These are phyloP conservation scores for Fringilla coelebs DNA, from an alignment of 2,797 vertebrate genomes.

Conservation along the genomic window DNA sequence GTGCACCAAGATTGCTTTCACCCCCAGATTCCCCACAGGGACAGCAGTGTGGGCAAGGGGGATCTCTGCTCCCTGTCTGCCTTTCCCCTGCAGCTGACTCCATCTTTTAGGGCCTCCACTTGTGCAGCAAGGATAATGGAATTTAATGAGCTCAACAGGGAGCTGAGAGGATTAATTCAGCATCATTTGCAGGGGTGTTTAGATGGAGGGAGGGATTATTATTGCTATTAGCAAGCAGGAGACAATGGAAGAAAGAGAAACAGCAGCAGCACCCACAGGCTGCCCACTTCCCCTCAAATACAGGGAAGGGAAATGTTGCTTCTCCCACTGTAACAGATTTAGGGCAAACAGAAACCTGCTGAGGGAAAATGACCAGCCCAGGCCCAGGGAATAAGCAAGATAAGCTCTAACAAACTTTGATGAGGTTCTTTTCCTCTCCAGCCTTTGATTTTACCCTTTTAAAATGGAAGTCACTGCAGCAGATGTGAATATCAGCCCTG, in stretches of 20 bases:
- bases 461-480: not conserved
- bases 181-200: slow-evolving; percentile 34
- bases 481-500: not conserved
- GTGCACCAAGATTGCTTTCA: not conserved
- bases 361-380: not conserved
- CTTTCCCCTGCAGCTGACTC: slow-evolving; percentile 16
- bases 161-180: slow-evolving; percentile 56
- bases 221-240: slow-evolving; percentile 9
- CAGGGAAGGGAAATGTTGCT: not conserved
- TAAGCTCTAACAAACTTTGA: not conserved
- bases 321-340: not conserved
- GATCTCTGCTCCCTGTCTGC: not conserved
- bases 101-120: slow-evolving; percentile 28
- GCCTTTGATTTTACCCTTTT: not conserved
- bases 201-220: not conserved
- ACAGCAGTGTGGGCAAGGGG: not conserved
- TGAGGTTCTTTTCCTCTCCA: not conserved
- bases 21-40: not conserved
- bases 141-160: slow-evolving; percentile 58
- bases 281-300: not conserved
- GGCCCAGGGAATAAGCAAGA: not conserved
- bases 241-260: not conserved
- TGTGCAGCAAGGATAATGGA: slow-evolving; percentile 32
- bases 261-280: slow-evolving; percentile 13
- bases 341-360: not conserved